Base-by-base conservation (phyloP, 2,888 invertebrate genomes). In the Sycophila texana region DNA sequence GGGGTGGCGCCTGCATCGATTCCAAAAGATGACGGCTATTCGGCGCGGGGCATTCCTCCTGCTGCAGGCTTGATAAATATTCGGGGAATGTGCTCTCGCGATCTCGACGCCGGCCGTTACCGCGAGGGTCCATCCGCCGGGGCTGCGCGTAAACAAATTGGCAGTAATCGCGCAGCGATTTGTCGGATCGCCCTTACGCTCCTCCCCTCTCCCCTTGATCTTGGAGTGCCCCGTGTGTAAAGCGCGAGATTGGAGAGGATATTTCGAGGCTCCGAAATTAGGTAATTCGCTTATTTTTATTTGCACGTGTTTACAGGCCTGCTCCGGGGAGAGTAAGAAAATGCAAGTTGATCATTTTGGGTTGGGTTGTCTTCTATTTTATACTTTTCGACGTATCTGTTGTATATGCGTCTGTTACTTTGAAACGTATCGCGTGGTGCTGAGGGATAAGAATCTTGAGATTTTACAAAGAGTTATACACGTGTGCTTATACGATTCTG, bases 91-190 rank as follows among this genome's bases (percentile, higher is more conserved):
- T 22, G 51, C 5, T 26, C 22, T 12, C 18, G 57, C 3, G 18
- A 39, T 58, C 7, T 30, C 30, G 47, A n/a, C 18, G 30, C 55
- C 53, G 12, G 16, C n/a, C 53, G 5, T 7, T 20, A 16, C 2
- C n/a, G 13, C 22, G 39, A n/a, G 49, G 39, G 39, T 39, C 39
- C 39, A 39, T 39, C 49, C 26, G 49, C 71, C 26, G 47, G 58
- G 4, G n/a, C 82, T 1, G 85, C 86, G 84, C 87, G 86, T 87
- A 88, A 88, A 87, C 88, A 88, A 88, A 89, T 88, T 86, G 88
- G 86, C 86, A 86, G 86, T 88, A 88, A 89, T 88, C 88, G 88
- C 86, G 86, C 86, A 84, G 87, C 86, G 87, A 88, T 89, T 88
- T 88, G 87, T 89, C 88, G 87, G 86, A 87, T 87, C 84, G 86